A percentile compares a stretch with the other conserved stretches of the same genome.
phyloP scores from a whole-genome alignment of 2,113 vertebrate species.

The Cacatua alba region DNA sequence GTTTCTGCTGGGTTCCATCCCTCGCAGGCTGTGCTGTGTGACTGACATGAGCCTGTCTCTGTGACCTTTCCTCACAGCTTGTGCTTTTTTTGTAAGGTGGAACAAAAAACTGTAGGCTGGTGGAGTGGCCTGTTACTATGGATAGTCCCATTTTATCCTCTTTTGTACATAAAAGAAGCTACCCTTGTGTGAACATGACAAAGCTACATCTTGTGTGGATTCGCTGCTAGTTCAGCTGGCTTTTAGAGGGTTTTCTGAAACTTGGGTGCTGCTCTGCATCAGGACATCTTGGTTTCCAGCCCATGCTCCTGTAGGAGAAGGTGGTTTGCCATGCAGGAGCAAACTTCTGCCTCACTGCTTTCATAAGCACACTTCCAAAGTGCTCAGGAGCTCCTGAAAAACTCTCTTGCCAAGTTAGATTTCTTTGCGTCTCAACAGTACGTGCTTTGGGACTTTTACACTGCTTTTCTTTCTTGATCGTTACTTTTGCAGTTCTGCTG shows the following conservation, averaged over 20 bases:
- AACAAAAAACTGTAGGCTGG: not conserved
- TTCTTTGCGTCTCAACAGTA: not conserved
- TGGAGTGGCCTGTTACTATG: not conserved
- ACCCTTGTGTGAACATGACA: not conserved
- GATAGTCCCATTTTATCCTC: not conserved
- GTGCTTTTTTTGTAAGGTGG: not conserved
- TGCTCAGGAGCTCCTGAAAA: not conserved
- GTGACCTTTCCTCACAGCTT: not conserved
- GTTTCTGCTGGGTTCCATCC: not conserved
- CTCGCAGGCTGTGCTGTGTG: accelerated
- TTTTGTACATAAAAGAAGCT: not conserved
- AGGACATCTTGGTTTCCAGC: not conserved
- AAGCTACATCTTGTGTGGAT: not conserved
- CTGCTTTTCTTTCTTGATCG: not conserved
- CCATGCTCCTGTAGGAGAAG: not conserved
- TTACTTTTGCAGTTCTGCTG: not conserved
- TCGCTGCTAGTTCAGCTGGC: not conserved
- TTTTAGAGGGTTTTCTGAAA: not conserved
- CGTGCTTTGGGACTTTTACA: not conserved
- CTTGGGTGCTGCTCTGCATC: not conserved
- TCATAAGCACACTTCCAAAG: too few relatives aligned
- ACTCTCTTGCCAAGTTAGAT: not conserved
- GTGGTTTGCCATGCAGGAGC: not conserved
- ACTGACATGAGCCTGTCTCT: not conserved
- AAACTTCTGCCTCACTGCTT: not conserved